These are phyloP conservation scores for Chiloscyllium punctatum DNA, from an alignment of 2,797 vertebrate species.

Conservation along the genomic window DNA sequence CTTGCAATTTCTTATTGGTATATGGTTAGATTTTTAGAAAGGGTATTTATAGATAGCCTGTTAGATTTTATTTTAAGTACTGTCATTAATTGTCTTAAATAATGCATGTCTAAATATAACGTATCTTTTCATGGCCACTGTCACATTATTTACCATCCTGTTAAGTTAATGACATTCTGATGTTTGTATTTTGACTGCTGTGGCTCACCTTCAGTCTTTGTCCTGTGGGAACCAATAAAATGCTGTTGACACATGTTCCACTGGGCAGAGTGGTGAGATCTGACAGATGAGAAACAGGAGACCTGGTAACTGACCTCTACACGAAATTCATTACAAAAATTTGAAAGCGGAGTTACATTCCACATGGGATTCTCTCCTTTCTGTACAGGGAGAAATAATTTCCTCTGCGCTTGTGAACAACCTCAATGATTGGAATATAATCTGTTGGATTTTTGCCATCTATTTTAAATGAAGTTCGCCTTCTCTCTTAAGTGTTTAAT, in stretches of 20 bases:
- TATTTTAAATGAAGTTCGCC: neutral
- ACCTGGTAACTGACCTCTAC: neutral
- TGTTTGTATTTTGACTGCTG: neutral
- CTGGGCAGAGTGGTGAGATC: neutral
- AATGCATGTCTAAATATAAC: neutral
- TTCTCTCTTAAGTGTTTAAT: neutral
- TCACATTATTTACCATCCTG: neutral
- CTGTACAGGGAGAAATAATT: neutral
- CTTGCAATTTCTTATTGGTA: neutral
- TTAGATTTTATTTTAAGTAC: neutral
- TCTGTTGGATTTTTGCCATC: neutral
- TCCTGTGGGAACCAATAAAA: conserved; percentile 16
- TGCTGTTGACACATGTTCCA: neutral
- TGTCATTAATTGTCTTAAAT: neutral
- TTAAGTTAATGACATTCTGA: neutral
- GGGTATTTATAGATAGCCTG: too few relatives aligned
- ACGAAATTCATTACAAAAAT: neutral
- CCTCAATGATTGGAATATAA: neutral
- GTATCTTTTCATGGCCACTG: neutral
- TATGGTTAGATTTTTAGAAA: neutral
- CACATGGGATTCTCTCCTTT: neutral
- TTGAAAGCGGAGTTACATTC: neutral
- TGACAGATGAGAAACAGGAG: neutral
- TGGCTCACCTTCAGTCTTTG: neutral
- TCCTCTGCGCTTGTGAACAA: neutral